These are phyloP conservation scores for Dasypolia templi DNA, from an alignment of 2,888 invertebrate species.

Conservation along the genomic window DNA sequence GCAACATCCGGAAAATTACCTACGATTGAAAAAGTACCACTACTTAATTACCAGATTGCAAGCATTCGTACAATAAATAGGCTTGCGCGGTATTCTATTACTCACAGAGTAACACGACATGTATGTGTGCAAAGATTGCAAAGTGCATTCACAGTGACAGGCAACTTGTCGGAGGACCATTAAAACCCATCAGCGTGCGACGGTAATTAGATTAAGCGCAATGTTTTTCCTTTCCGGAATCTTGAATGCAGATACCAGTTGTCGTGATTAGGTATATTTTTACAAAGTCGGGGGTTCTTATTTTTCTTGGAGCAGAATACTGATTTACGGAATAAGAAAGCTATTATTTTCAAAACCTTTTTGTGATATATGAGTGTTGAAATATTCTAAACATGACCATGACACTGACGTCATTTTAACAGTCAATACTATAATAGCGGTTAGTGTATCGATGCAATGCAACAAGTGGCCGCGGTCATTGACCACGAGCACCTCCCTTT, in stretches of 20 bases:
- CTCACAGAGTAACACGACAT: conserved; percentile 7
- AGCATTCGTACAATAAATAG: conserved; percentile 11
- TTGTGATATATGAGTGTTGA: neutral
- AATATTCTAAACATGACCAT: neutral
- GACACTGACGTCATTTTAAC: conserved; percentile 15
- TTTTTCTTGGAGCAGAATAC: neutral
- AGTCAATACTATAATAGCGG: conserved; percentile 15
- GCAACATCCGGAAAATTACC: conserved; percentile 12
- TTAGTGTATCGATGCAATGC: conserved; percentile 28
- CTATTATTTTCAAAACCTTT: neutral
- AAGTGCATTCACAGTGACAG: conserved; percentile 21
- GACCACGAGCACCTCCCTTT: conserved; percentile 4
- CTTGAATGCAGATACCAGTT: conserved; percentile 5
- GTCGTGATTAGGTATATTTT: neutral
- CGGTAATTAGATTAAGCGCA: conserved; percentile 33
- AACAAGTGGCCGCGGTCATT: conserved; percentile 26
- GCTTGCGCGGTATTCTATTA: conserved; percentile 25
- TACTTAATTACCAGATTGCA: conserved; percentile 24
- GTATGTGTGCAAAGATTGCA: conserved; percentile 28
- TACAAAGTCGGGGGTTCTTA: neutral
- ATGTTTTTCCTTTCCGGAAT: neutral
- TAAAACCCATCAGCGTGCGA: conserved; percentile 8
- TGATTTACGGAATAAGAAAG: neutral
- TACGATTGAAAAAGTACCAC: conserved; percentile 6
- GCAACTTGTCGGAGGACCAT: conserved; percentile 10